phyloP scores from a whole-genome alignment of 37 sponge, comb jelly and placozoan genomes.

The Oopsacas minuta region DNA sequence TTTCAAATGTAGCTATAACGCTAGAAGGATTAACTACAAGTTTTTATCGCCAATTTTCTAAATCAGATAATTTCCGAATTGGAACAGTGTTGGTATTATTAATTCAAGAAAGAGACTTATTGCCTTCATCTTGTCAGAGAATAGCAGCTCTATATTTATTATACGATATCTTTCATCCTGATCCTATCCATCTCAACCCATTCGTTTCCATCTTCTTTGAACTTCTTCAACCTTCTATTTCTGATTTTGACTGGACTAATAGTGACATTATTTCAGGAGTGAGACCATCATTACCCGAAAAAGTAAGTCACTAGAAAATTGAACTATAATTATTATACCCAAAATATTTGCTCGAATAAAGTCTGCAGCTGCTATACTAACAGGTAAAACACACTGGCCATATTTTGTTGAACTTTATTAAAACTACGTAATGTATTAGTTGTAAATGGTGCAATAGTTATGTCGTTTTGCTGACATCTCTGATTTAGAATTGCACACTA shows the following conservation, averaged over 20 bases:
- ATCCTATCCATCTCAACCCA: constrained; percentile 59
- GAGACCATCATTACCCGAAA: neutral
- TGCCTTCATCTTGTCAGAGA: constrained; percentile 58
- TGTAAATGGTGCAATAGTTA: no score
- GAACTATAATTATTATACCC: no score
- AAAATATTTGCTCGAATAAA: no score
- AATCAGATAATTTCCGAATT: constrained; percentile 72
- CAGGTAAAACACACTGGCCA: no score
- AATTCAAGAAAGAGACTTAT: constrained; percentile 68
- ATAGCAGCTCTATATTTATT: constrained; percentile 75
- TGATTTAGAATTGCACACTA: no score
- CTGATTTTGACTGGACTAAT: neutral
- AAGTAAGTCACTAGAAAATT: constrained; percentile 14
- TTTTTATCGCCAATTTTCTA: constrained; percentile 54
- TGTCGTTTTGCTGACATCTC: no score
- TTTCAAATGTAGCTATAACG: neutral
- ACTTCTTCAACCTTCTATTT: constrained; percentile 28
- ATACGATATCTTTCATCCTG: constrained; percentile 64
- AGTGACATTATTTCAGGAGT: neutral
- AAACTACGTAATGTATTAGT: no score
- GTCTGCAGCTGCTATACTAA: no score
- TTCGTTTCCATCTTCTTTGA: constrained; percentile 70
- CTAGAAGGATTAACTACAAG: constrained; percentile 55
- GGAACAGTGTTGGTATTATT: constrained; percentile 69
- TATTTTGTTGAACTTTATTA: no score